Evolutionary conservation across 2,797 vertebrate genomes (phyloP), one percentile per base, ranked within the genome.

Genomic region (Galagoides demidoff): DNA sequence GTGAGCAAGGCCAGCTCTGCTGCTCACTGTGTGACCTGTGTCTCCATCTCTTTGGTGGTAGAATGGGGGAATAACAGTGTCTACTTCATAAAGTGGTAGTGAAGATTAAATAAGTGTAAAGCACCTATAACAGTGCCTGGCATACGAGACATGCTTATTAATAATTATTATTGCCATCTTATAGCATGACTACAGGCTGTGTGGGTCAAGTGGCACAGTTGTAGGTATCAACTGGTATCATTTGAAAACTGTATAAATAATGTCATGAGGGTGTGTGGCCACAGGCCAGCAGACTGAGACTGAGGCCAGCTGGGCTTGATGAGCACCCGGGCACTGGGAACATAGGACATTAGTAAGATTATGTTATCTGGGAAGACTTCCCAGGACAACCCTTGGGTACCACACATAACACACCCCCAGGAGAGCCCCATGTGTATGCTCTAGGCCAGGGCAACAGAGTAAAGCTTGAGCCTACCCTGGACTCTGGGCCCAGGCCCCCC

Each of bases 371-470:
- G 88, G 82, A 43, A 94, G 52, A 70, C 39, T 22, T 55, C 31
- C 11, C 11, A 87, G 70, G 39, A 81, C 57, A 94, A 29, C 10
- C 4, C 49, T 64, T 6, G 34, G 57, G 23, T 16, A 45, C 66
- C 5, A 3, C 0, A 9, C 19, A 16, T 27, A 70, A 74, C 76
- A 43, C 45, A 57, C 8, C 13, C 45, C 23, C 20, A 22, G 17
- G 13, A 31, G 16, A 1, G 14, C 9, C 10, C 7, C 3, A 0
- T 1, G 2, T 45, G 7, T 49, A 22, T 5, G 55, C 5, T 73
- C 49, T 23, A 5, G 83, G 3, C 2, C 39, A 66, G 10, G 8
- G 8, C 76, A 70, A 52, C 3, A 73, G 79, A 57, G 49, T 13
- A 6, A 45, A 87, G 4, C 34, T 66, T 85, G 49, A 77, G 70